A percentile compares a stretch with the other conserved stretches of the same genome.
Evolutionary conservation across 2,888 invertebrate genomes (phyloP).

Genomic region (Chaetogeoica ovagalla): DNA sequence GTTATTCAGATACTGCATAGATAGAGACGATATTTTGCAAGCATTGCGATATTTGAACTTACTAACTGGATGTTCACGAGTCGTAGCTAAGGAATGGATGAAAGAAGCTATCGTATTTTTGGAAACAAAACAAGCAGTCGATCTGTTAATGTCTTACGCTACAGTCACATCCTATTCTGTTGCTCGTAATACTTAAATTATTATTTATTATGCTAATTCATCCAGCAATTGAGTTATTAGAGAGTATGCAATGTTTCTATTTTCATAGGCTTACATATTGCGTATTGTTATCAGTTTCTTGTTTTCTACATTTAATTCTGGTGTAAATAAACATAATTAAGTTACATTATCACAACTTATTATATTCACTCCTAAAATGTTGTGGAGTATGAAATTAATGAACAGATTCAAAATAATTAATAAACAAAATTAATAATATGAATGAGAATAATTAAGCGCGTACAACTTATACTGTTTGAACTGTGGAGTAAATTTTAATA

Average conservation of each 20-base stretch:
- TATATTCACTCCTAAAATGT: background rate
- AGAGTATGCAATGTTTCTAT: slow-evolving; percentile 15
- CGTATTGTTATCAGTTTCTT: slow-evolving; percentile 12
- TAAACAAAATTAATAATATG: background rate
- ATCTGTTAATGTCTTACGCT: slow-evolving; percentile 47
- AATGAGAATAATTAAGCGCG: too few relatives aligned
- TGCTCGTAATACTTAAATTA: slow-evolving; percentile 17
- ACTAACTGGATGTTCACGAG: slow-evolving; percentile 49
- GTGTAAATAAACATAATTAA: slow-evolving; percentile 29
- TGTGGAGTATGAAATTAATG: background rate
- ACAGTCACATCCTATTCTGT: slow-evolving; percentile 15
- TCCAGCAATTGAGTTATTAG: background rate
- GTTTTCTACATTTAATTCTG: background rate
- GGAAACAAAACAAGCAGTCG: slow-evolving; percentile 53
- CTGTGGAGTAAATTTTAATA: too few relatives aligned
- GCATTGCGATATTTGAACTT: slow-evolving; percentile 53
- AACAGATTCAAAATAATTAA: background rate
- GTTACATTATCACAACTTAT: background rate
- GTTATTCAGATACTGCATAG: slow-evolving; percentile 51
- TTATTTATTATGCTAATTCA: background rate
- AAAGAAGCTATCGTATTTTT: slow-evolving; percentile 53
- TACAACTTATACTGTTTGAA: too few relatives aligned
- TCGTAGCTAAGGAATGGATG: slow-evolving; percentile 53
- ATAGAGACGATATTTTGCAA: slow-evolving; percentile 52
- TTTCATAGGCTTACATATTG: background rate